phyloP scores from a whole-genome alignment of 2,113 vertebrate species.

The Hyperoodon ampullatus region DNA sequence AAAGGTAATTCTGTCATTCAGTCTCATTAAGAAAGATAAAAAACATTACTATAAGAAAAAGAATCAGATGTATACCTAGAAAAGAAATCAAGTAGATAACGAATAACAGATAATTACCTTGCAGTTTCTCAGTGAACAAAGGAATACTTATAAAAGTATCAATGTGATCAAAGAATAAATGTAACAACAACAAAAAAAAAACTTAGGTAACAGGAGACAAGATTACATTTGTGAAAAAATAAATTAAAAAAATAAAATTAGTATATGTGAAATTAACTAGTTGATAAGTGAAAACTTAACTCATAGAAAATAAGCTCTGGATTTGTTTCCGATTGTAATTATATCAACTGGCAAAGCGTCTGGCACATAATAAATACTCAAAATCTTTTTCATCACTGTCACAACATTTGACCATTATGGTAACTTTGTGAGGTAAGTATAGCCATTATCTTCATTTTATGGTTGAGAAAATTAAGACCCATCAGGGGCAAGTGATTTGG shows the following conservation, averaged over 20 bases:
- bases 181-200: not conserved
- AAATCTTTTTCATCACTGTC: not conserved
- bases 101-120: not conserved
- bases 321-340: not conserved
- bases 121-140: not conserved
- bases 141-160: not conserved
- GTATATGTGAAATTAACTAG: not conserved
- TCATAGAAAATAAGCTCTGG: not conserved
- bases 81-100: slow-evolving; percentile 34
- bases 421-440: not conserved
- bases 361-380: not conserved
- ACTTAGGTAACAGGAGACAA: not conserved
- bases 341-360: not conserved
- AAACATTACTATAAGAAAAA: not conserved
- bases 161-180: not conserved
- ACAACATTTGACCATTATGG: not conserved
- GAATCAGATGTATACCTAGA: not conserved
- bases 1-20: slow-evolving; percentile 11
- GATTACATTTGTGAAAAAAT: slow-evolving; percentile 13
- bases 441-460: not conserved
- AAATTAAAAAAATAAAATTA: slow-evolving; percentile 30
- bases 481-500: not conserved
- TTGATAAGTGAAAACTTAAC: not conserved
- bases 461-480: not conserved
- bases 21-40: not conserved